These are phyloP conservation scores for Euplagia quadripunctaria DNA, from an alignment of 2,888 invertebrate genomes.

Conservation along the genomic window DNA sequence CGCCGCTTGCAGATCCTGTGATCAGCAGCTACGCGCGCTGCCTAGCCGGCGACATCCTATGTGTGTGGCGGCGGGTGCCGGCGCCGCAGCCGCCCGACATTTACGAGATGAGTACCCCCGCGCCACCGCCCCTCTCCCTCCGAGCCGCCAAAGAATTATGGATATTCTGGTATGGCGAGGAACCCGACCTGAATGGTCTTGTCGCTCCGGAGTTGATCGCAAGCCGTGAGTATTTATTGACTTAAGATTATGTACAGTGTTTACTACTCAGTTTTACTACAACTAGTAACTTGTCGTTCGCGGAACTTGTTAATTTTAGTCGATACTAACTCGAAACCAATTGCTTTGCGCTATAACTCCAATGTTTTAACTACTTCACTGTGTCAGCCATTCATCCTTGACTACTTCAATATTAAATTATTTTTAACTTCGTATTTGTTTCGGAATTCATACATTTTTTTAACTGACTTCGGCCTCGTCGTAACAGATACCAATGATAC, in stretches of 20 bases:
- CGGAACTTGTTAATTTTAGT: conserved; percentile 10
- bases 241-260: background rate
- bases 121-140: conserved; percentile 91
- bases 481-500: too few relatives aligned
- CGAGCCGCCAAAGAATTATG: conserved; percentile 98
- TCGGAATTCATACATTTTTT: too few relatives aligned
- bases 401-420: background rate
- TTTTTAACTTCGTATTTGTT: too few relatives aligned
- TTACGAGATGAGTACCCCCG: conserved; percentile 84
- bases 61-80: conserved; percentile 98
- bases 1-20: conserved; percentile 96
- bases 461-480: too few relatives aligned
- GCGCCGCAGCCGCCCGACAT: conserved; percentile 82
- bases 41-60: conserved; percentile 97
- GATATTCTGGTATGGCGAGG: conserved; percentile 99
- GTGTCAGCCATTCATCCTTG: background rate
- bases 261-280: conserved; percentile 7
- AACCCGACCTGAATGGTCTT: conserved; percentile 95
- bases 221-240: conserved; percentile 91
- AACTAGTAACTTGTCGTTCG: background rate
- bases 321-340: conserved; percentile 6
- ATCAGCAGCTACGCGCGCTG: conserved; percentile 96
- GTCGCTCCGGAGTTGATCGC: conserved; percentile 94
- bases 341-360: background rate
- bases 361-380: background rate